Percentiles rank a stretch among this genome's conserved stretches.
These are phyloP conservation scores for Musca vetustissima DNA, from an alignment of 1,140 invertebrate species.

Conservation along the genomic window DNA sequence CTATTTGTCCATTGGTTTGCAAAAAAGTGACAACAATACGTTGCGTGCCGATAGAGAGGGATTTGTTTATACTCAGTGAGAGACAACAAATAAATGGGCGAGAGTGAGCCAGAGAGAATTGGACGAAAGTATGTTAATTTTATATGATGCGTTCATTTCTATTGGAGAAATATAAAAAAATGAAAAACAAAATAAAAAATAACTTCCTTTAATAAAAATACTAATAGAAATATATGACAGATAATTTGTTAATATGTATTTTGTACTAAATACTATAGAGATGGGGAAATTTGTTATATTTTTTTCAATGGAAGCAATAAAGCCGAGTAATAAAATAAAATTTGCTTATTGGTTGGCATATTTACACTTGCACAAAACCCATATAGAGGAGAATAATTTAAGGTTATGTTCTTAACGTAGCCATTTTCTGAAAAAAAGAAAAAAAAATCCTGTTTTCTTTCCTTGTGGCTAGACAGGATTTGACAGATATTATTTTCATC, in stretches of 20 bases:
- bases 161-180: slow-evolving; percentile 3
- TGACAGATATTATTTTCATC: too few species aligned
- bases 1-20: slow-evolving; percentile 3
- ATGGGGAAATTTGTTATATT: neutral
- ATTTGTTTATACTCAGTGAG: too few species aligned
- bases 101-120: neutral
- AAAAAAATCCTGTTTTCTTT: neutral
- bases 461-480: too few species aligned
- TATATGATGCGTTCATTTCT: slow-evolving; percentile 22
- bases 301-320: neutral
- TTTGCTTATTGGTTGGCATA: too few species aligned
- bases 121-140: slow-evolving; percentile 20
- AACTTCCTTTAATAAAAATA: too few species aligned
- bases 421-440: slow-evolving; percentile 23
- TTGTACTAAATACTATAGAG: too few species aligned
- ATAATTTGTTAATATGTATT: neutral
- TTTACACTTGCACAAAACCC: too few species aligned
- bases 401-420: slow-evolving; percentile 20
- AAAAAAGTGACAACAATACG: neutral
- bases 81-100: too few species aligned
- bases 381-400: neutral
- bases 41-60: too few species aligned
- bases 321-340: neutral
- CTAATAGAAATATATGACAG: too few species aligned
- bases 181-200: slow-evolving; percentile 10